Evolutionary conservation across 2,113 vertebrate genomes (phyloP).

Genomic region (Sclerurus mexicanus): DNA sequence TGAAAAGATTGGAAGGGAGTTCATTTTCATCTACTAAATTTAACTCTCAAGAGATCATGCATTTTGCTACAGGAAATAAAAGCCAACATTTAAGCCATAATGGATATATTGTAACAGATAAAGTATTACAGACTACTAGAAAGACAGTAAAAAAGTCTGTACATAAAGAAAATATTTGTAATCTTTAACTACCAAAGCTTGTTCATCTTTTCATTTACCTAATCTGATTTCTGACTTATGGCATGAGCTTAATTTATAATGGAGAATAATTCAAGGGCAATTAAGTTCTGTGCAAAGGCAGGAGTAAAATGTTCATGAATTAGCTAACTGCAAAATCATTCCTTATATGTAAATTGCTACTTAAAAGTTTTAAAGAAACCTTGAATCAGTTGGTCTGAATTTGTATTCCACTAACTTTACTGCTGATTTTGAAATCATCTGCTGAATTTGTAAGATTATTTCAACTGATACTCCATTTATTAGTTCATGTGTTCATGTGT

Average conservation of each 20-base stretch:
- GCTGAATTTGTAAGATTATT: not conserved
- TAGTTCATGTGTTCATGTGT: not conserved
- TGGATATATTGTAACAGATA: not conserved
- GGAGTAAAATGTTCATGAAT: not conserved
- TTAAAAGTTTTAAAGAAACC: not conserved
- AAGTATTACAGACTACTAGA: not conserved
- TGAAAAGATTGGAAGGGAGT: slow-evolving; percentile 66
- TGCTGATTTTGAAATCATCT: not conserved
- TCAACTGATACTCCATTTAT: not conserved
- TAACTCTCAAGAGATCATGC: slow-evolving; percentile 34
- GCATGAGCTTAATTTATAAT: not conserved
- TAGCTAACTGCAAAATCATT: not conserved
- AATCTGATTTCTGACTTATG: not conserved
- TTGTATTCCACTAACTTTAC: not conserved
- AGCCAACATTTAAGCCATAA: slow-evolving; percentile 47
- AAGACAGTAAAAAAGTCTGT: not conserved
- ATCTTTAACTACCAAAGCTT: not conserved
- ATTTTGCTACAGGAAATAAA: slow-evolving; percentile 55
- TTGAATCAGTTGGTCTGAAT: not conserved
- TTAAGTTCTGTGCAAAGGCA: not conserved
- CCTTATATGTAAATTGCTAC: not conserved
- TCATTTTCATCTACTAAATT: slow-evolving; percentile 68
- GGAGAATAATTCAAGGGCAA: not conserved
- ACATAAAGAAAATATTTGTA: not conserved
- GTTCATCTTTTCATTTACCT: not conserved